Evolutionary conservation across 2,113 vertebrate genomes (phyloP).

Genomic region (Cavia porcellus): DNA sequence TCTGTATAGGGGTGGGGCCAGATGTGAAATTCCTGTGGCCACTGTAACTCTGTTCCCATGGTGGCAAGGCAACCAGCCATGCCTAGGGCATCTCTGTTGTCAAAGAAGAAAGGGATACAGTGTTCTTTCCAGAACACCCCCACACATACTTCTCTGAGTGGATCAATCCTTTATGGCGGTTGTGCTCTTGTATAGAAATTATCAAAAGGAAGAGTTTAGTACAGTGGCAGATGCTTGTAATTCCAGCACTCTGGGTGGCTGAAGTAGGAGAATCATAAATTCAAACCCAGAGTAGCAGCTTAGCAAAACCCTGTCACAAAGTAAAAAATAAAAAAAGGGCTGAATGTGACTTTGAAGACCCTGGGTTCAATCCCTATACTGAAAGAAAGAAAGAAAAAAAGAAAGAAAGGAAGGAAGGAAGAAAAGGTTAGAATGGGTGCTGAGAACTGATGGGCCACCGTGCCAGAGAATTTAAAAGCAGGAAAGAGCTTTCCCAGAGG

Average conservation of each 20-base stretch:
- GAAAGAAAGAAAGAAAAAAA: background rate
- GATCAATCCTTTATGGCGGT: background rate
- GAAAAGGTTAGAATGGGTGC: background rate
- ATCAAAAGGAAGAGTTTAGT: background rate
- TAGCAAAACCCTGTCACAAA: background rate
- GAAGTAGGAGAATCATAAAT: background rate
- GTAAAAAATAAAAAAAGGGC: background rate
- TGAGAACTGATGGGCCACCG: background rate
- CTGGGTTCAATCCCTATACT: background rate
- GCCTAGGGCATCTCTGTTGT: background rate
- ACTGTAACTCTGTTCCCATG: background rate
- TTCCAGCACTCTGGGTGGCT: background rate
- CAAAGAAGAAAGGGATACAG: background rate
- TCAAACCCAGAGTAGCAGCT: background rate
- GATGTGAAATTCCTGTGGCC: background rate
- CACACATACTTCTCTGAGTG: background rate
- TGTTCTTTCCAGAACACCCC: background rate
- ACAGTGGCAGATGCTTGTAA: background rate
- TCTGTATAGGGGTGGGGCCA: constrained; percentile 61
- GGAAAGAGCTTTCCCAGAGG: background rate
- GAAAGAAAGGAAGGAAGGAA: too few species aligned
- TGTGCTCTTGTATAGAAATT: background rate
- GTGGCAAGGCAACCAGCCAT: background rate
- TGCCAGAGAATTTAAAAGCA: background rate
- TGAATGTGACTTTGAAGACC: background rate